These are phyloP conservation scores for Pteruthius melanotis DNA, from an alignment of 2,113 vertebrate genomes.

Conservation along the genomic window DNA sequence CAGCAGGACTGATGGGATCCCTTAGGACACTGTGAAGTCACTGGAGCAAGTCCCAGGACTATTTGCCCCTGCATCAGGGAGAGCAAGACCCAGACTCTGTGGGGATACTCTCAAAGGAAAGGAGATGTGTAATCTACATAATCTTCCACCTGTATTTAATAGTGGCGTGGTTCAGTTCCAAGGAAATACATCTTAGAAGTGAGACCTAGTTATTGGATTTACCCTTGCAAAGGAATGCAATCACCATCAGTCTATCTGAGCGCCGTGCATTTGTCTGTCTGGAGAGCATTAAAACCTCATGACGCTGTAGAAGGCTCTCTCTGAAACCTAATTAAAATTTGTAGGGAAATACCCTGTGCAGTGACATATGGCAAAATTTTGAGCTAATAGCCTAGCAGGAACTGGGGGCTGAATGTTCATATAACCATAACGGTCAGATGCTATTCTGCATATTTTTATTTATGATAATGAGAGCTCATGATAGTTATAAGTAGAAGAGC, in stretches of 20 bases:
- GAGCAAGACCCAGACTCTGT: background rate
- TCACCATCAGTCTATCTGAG: constrained; percentile 29
- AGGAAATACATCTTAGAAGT: background rate
- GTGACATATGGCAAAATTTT: constrained; percentile 55
- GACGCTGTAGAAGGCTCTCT: constrained; percentile 15
- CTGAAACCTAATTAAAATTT: constrained; percentile 61
- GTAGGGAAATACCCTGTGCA: constrained; percentile 48
- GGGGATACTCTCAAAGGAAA: background rate
- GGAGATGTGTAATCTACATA: background rate
- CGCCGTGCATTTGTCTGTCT: constrained; percentile 27
- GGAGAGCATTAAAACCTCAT: constrained; percentile 56
- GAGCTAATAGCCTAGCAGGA: constrained; percentile 45
- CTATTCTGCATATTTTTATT: constrained; percentile 55
- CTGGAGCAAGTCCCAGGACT: background rate
- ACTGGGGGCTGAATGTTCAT: constrained; percentile 27
- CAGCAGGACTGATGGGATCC: background rate
- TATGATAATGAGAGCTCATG: constrained; percentile 1
- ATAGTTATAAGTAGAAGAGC: constrained; percentile 3
- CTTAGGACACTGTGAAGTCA: rapidly evolving
- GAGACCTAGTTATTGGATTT: constrained; percentile 36
- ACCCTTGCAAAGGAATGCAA: constrained; percentile 18
- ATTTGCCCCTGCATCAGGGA: background rate
- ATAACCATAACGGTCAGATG: constrained; percentile 52
- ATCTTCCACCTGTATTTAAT: background rate
- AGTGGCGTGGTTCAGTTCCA: background rate